Evolutionary conservation across 2,113 vertebrate species (phyloP).

Genomic region (Bombycilla garrulus): DNA sequence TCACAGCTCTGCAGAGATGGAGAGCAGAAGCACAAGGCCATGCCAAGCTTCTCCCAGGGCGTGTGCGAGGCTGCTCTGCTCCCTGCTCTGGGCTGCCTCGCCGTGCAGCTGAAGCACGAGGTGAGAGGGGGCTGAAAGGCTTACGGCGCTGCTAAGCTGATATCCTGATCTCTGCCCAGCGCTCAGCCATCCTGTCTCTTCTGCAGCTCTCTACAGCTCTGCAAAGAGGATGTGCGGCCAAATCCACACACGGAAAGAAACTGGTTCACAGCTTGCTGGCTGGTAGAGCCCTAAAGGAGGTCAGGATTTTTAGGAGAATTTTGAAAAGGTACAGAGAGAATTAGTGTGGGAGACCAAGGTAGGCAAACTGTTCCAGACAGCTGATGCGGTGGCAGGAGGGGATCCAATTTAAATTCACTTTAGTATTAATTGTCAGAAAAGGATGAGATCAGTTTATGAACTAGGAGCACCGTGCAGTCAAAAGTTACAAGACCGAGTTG

Average conservation of each 20-base stretch:
- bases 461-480: conserved; percentile 30
- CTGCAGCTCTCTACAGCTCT: background rate
- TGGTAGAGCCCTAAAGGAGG: conserved; percentile 22
- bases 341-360: conserved; percentile 40
- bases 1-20: background rate
- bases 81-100: background rate
- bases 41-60: background rate
- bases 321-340: conserved; percentile 33
- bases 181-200: background rate
- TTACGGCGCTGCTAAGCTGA: background rate
- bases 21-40: background rate
- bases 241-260: background rate
- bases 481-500: conserved; percentile 62
- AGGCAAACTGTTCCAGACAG: conserved; percentile 32
- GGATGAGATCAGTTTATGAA: conserved; percentile 68
- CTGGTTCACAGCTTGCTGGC: background rate
- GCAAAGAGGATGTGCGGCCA: background rate
- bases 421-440: conserved; percentile 65
- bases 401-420: conserved; percentile 63
- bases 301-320: conserved; percentile 27
- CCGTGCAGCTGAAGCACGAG: background rate
- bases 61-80: fast-evolving
- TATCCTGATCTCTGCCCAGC: background rate
- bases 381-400: background rate
- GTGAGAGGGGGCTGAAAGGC: background rate